Evolutionary conservation across 2,888 invertebrate species (phyloP), one percentile per base, ranked within the genome.

Genomic region (Lithosia quadra): DNA sequence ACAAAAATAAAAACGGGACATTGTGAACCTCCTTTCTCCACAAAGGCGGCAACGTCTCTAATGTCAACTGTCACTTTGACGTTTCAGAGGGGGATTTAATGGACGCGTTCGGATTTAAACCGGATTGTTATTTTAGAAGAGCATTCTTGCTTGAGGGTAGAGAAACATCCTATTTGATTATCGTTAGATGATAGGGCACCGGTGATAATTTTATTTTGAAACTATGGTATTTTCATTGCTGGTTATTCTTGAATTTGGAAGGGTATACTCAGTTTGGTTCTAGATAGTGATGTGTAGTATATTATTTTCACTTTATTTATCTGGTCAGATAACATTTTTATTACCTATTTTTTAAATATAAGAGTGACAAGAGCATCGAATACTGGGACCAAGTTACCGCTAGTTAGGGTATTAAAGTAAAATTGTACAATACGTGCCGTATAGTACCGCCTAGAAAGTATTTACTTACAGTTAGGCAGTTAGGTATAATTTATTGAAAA

Each of bases 21-120:
- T 74, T 72, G 67, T 69, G 73, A 71, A 64, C 56, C 60, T 71
- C 75, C 75, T 74, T 72, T 75, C 74, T 72, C 43, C 53, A 65
- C 75, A 74, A 79, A 79, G 81, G 85, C 82, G 85, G 84, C 84
- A 81, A 80, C 84, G 83, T 90, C 89, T 89, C 88, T 84, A 82
- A 81, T 84, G 84, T 90, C 89, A 90, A 88, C 90, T 92, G 93
- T 94, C 93, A 93, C 78, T 83, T 86, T 92, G 93, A 93, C 92
- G 90, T 89, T 86, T 86, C 82, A 71, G 77, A 85, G 87, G 89
- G 90, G 88, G 83, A 77, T 82, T 84, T 90, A 90, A 89, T 88
- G 88, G 89, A 83, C 79, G 85, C 86, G 86, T 87, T 87, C 87
- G 87, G 89, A 90, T 90, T 92, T 90, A 82, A 88, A 86, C 86